Evolutionary conservation across 2,113 vertebrate genomes (phyloP).

Genomic region (Xenopus tropicalis): DNA sequence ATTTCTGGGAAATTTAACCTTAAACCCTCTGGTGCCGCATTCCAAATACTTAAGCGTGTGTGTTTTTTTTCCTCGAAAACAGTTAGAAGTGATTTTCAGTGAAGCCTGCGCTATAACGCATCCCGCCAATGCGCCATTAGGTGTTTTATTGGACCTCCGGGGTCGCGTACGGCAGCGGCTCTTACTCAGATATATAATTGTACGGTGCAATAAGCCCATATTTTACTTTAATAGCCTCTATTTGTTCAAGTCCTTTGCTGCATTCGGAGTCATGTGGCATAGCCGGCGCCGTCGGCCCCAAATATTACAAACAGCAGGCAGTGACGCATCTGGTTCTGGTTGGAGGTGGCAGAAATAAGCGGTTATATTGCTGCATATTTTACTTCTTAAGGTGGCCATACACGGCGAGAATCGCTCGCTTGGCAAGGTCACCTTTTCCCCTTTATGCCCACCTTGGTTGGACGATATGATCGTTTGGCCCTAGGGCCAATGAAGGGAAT

Average conservation of each 20-base stretch:
- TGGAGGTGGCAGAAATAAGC: no score
- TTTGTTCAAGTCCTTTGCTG: not conserved
- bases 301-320: not conserved
- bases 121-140: not conserved
- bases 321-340: not conserved
- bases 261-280: not conserved
- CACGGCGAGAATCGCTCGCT: no score
- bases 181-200: not conserved
- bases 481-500: no score
- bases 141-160: not conserved
- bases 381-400: no score
- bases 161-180: not conserved
- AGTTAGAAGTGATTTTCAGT: no score
- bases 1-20: constrained; percentile 18
- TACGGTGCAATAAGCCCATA: not conserved
- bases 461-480: no score
- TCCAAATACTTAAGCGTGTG: not conserved
- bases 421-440: no score
- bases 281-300: not conserved
- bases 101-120: no score
- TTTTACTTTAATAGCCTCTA: not conserved
- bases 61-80: not conserved
- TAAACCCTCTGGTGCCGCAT: constrained; percentile 23
- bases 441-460: no score
- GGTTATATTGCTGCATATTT: no score